Evolutionary conservation across 1,140 invertebrate genomes (phyloP).

Genomic region (Scaptomyza pallida): DNA sequence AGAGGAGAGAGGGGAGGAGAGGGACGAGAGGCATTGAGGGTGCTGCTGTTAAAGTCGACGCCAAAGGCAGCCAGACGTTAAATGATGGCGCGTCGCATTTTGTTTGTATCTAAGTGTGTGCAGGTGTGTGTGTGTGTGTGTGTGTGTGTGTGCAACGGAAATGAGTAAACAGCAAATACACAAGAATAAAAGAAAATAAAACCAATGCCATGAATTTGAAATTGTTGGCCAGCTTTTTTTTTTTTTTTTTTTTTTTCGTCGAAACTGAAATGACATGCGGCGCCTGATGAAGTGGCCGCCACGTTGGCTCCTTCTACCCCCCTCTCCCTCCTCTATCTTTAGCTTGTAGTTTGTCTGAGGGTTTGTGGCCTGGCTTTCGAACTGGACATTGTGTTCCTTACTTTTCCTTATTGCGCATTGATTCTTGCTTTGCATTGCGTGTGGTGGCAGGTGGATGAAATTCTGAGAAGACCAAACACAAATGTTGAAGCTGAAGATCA

Average conservation of each 20-base stretch:
- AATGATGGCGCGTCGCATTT: conserved; percentile 62
- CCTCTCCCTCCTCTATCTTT: background rate
- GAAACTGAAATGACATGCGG: conserved; percentile 70
- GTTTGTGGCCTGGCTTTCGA: background rate
- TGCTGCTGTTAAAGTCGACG: conserved; percentile 39
- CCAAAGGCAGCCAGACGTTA: conserved; percentile 50
- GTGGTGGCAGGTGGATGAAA: conserved; percentile 43
- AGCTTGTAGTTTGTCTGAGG: conserved; percentile 14
- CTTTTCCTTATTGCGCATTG: conserved; percentile 50
- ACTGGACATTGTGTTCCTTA: conserved; percentile 27
- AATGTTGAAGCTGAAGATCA: too few species aligned
- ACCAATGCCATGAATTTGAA: conserved; percentile 74
- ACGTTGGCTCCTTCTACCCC: background rate
- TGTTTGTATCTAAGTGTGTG: conserved; percentile 1
- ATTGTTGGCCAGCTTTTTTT: conserved; percentile 62
- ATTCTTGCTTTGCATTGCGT: conserved; percentile 61
- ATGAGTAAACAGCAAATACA: conserved; percentile 71
- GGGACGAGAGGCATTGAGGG: too few species aligned
- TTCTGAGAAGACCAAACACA: conserved; percentile 1
- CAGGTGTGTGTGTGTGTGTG: background rate
- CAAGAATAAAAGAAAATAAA: conserved; percentile 34
- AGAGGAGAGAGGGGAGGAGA: background rate
- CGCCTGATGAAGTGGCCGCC: conserved; percentile 45
- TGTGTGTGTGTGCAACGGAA: conserved; percentile 60
- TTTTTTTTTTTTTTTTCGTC: too few species aligned